Evolutionary conservation across 2,888 invertebrate genomes (phyloP), one percentile per base, ranked within the genome.

Genomic region (Melanostoma mellinum): DNA sequence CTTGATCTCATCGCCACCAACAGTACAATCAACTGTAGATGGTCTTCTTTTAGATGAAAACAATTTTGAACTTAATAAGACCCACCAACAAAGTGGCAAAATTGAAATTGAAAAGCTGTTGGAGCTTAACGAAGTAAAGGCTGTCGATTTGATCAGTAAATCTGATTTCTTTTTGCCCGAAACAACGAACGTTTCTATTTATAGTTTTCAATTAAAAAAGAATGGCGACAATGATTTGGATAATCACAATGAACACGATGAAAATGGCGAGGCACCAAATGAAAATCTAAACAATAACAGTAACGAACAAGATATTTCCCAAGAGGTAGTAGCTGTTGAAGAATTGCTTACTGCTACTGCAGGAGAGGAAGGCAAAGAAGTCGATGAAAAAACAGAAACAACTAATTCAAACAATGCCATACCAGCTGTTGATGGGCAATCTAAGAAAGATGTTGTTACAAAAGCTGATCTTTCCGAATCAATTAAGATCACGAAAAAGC

Each of bases 391-490:
- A 20, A 10, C 33, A 36, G 5, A 58, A 30, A 35, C 4, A 2
- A 9, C 6, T 35, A 48, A 55, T 30, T 6, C 42, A 8, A 6
- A 38, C 4, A 8, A 3, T 6, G 20, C 52, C 20, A 20, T 20
- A 5, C 10, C n/a, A 6, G 10, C 10, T 46, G 8, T 8, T 42
- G 6, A 9, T 3, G 9, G 3, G 9, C 42, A 9, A n/a, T 2
- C 10, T 6, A 46, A 53, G 33, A 53, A 61, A 10, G 30, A 72
- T 6, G 30, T 69, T 38, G 10, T 63, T 5, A 82, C 78, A 58
- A 78, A 78, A 42, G 20, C 40, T 9, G 52, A 78, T 36, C 82
- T 82, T 0, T 53, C 52, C 1, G 58, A 82, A 48, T 79, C 84
- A 9, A 67, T 84, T 8, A 33, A 65, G 6, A 4, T 60, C 2